phyloP scores from a whole-genome alignment of 1,140 invertebrate genomes.

The Heliconius congener region DNA sequence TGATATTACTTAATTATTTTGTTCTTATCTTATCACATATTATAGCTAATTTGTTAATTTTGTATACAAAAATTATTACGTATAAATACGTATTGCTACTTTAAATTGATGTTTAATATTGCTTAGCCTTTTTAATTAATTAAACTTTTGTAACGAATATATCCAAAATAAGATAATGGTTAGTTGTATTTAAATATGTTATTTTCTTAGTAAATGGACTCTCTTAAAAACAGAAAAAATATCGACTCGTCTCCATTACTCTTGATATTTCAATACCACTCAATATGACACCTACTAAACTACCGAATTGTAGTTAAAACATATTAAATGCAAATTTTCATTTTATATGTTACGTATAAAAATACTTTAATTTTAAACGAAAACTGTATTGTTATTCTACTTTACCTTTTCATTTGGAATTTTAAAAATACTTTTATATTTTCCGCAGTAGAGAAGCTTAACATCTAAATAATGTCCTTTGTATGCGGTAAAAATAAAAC shows the following conservation, averaged over 20 bases:
- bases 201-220: too few species aligned
- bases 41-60: too few species aligned
- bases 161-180: too few species aligned
- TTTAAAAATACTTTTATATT: slow-evolving; percentile 30
- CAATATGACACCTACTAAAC: neutral
- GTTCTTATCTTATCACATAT: too few species aligned
- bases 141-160: too few species aligned
- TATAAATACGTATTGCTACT: too few species aligned
- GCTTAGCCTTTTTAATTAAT: too few species aligned
- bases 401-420: slow-evolving; percentile 27
- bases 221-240: too few species aligned
- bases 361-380: slow-evolving; percentile 11
- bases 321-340: neutral
- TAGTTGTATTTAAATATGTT: too few species aligned
- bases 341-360: neutral
- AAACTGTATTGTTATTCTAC: slow-evolving; percentile 16
- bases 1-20: too few species aligned
- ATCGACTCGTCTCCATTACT: neutral
- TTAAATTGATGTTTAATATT: too few species aligned
- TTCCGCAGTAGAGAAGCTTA: slow-evolving; percentile 29
- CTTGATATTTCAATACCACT: neutral
- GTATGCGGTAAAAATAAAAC: slow-evolving; percentile 27
- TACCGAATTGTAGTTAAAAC: neutral
- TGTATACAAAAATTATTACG: too few species aligned
- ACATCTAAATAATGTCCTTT: slow-evolving; percentile 30